Percentiles rank a stretch among this genome's conserved stretches.
These are phyloP conservation scores for Antechinus stuartii DNA, from an alignment of 2,113 vertebrate genomes.

Conservation along the genomic window DNA sequence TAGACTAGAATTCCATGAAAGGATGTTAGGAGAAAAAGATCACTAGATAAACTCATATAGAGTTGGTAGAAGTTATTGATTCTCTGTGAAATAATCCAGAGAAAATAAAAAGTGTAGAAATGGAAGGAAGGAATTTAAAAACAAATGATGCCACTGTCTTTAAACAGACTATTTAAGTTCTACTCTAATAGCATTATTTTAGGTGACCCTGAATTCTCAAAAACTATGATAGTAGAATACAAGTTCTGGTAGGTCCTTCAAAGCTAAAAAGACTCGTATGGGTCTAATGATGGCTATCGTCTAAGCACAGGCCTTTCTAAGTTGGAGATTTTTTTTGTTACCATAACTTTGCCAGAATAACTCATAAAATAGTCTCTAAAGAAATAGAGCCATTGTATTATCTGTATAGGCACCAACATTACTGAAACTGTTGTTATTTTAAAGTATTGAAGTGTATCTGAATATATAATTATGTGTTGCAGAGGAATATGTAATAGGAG, in stretches of 20 bases:
- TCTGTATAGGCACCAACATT: not conserved
- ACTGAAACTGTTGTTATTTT: not conserved
- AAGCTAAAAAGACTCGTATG: not conserved
- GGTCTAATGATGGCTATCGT: not conserved
- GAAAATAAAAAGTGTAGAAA: not conserved
- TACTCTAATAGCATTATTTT: not conserved
- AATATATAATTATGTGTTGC: not conserved
- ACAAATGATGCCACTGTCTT: not conserved
- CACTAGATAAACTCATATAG: not conserved
- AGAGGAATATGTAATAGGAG: not conserved
- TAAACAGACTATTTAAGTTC: not conserved
- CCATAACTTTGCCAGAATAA: not conserved
- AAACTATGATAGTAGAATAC: not conserved
- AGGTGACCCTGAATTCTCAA: not conserved
- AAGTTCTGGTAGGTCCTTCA: not conserved
- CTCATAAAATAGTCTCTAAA: not conserved
- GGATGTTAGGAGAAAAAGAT: not conserved
- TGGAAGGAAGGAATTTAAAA: not conserved
- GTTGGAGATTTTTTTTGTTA: not conserved
- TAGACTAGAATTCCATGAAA: not conserved
- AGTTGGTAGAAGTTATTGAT: not conserved
- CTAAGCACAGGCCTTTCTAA: not conserved
- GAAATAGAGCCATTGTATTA: not conserved
- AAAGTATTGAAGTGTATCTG: not conserved
- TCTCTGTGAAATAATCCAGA: not conserved